These are phyloP conservation scores for Drosophila basisetae DNA, from an alignment of 2,888 invertebrate species.

Conservation along the genomic window DNA sequence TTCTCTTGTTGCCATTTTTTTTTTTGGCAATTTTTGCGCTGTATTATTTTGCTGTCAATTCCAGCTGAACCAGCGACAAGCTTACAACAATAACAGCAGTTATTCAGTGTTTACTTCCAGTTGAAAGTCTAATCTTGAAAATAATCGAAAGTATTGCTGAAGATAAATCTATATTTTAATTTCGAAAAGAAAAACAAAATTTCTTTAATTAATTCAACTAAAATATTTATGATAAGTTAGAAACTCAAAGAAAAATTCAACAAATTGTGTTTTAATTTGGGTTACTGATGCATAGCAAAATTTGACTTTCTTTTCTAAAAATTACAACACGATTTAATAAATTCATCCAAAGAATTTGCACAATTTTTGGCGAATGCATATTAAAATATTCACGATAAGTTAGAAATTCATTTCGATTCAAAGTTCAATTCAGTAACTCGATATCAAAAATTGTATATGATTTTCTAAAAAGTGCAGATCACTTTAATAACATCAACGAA, in stretches of 20 bases:
- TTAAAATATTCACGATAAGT: not conserved
- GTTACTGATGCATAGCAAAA: not conserved
- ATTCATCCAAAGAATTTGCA: not conserved
- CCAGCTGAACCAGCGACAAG: constrained; percentile 35
- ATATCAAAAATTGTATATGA: no score
- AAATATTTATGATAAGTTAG: not conserved
- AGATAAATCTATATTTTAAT: not conserved
- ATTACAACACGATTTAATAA: not conserved
- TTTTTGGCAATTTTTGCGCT: constrained; percentile 42
- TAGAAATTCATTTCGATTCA: not conserved
- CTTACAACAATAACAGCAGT: constrained; percentile 17
- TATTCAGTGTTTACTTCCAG: constrained; percentile 9
- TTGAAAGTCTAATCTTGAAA: constrained; percentile 9
- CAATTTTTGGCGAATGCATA: not conserved
- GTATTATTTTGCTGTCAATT: constrained; percentile 62
- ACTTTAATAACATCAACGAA: not conserved
- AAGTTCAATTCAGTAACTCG: not conserved
- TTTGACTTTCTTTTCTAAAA: not conserved
- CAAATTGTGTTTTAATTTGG: not conserved
- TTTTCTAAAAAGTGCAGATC: not conserved
- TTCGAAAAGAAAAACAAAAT: not conserved
- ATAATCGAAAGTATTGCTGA: not conserved
- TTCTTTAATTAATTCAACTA: not conserved
- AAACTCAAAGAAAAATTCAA: not conserved
- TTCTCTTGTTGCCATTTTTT: not conserved